Evolutionary conservation across 1,140 invertebrate genomes (phyloP).

Genomic region (Paracyclopina nana): DNA sequence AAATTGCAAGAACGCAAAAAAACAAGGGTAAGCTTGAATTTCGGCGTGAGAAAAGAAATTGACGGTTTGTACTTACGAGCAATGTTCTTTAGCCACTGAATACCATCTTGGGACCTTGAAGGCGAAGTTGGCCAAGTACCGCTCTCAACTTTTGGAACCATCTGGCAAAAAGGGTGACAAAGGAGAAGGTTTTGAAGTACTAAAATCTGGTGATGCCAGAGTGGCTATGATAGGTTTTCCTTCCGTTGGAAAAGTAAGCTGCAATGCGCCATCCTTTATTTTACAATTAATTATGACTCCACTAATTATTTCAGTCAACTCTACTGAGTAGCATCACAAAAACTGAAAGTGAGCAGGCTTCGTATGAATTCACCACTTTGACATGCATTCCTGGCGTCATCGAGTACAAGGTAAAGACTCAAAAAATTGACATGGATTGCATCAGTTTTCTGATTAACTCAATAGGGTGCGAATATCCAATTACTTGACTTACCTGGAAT

Average conservation of each 20-base stretch:
- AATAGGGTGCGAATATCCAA: slow-evolving; percentile 68
- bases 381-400: slow-evolving; percentile 99
- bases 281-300: slow-evolving; percentile 16
- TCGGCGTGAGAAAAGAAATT: not conserved
- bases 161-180: slow-evolving; percentile 77
- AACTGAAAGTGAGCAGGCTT: slow-evolving; percentile 84
- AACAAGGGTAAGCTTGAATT: slow-evolving; percentile 76
- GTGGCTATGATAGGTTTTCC: slow-evolving; percentile 96
- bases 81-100: slow-evolving; percentile 62
- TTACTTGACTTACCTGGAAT: slow-evolving; percentile 87
- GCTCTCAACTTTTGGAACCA: slow-evolving; percentile 83
- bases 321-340: slow-evolving; percentile 76
- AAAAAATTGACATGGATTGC: slow-evolving; percentile 45
- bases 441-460: not conserved
- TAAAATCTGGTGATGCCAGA: slow-evolving; percentile 96
- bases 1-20: slow-evolving; percentile 96
- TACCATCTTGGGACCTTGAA: slow-evolving; percentile 96
- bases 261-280: not conserved
- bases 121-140: slow-evolving; percentile 94
- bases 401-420: no score
- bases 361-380: slow-evolving; percentile 96
- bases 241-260: slow-evolving; percentile 64
- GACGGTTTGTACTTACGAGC: not conserved
- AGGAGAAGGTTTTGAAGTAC: slow-evolving; percentile 98
- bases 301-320: slow-evolving; percentile 58